Percentiles rank a stretch among this genome's conserved stretches.
Evolutionary conservation across 2,888 invertebrate genomes (phyloP).

Genomic region (Ditula angustiorana): DNA sequence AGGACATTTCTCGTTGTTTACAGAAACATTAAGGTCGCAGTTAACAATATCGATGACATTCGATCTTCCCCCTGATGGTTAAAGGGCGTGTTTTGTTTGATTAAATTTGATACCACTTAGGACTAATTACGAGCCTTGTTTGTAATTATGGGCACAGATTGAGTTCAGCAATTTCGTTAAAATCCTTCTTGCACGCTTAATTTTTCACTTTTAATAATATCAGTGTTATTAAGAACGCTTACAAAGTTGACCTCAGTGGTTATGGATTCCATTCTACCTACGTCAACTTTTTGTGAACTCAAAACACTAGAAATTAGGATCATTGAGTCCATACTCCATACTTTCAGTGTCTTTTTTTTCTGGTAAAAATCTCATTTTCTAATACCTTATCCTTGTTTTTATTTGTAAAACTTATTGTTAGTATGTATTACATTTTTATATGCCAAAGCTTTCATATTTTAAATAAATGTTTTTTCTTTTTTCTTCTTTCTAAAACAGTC

Average conservation of each 20-base stretch:
- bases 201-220: neutral
- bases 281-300: too few relatives aligned
- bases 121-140: constrained; percentile 25
- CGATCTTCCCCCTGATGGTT: constrained; percentile 21
- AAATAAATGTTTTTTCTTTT: too few relatives aligned
- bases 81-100: constrained; percentile 30
- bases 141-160: constrained; percentile 2
- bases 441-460: neutral
- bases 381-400: too few relatives aligned
- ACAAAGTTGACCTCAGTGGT: too few relatives aligned
- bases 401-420: neutral
- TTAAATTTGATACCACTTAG: constrained; percentile 24
- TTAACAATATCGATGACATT: constrained; percentile 18
- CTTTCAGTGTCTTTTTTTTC: too few relatives aligned
- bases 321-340: too few relatives aligned
- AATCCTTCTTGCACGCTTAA: neutral
- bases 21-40: constrained; percentile 42
- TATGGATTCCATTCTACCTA: too few relatives aligned
- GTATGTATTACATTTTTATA: neutral
- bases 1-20: constrained; percentile 40
- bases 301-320: too few relatives aligned
- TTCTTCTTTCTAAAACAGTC: too few relatives aligned
- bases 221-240: too few relatives aligned
- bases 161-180: neutral
- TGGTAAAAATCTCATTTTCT: too few relatives aligned